Evolutionary conservation across 2,888 invertebrate species (phyloP).

Genomic region (Melanophora roralis): DNA sequence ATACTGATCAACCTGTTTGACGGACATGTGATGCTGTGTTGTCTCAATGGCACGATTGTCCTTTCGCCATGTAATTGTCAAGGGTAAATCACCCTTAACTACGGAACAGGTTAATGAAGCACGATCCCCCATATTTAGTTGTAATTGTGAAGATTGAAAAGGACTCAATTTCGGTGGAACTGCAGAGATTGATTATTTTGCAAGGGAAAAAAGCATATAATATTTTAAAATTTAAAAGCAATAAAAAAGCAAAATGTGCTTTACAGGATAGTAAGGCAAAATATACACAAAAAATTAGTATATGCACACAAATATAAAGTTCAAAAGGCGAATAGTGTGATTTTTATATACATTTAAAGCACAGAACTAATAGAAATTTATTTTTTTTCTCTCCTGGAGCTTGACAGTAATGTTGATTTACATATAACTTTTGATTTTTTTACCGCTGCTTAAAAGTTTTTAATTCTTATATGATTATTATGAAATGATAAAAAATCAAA

Average conservation of each 20-base stretch:
- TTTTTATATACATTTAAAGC: too few relatives aligned
- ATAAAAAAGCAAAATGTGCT: conserved; percentile 18
- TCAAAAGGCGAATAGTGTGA: not conserved
- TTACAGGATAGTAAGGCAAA: not conserved
- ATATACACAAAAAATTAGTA: not conserved
- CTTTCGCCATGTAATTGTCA: conserved; percentile 87
- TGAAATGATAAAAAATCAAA: not conserved
- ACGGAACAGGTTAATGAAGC: conserved; percentile 86
- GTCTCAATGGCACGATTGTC: conserved; percentile 83
- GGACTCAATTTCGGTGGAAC: conserved; percentile 88
- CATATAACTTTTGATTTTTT: not conserved
- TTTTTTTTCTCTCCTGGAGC: too few relatives aligned
- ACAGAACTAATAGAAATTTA: too few relatives aligned
- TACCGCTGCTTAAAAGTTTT: conserved; percentile 13
- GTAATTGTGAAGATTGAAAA: conserved; percentile 82
- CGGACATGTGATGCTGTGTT: conserved; percentile 80
- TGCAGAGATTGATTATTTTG: conserved; percentile 65
- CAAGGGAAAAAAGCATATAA: not conserved
- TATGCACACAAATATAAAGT: conserved; percentile 1
- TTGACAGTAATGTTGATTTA: not conserved
- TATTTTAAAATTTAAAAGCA: conserved; percentile 20
- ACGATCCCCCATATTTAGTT: conserved; percentile 85
- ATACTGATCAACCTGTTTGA: conserved; percentile 86
- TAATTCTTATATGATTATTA: not conserved
- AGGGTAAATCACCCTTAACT: conserved; percentile 86